Conservation (phyloP, 1,140 invertebrate species). For the Macrostomum lignano region DNA sequence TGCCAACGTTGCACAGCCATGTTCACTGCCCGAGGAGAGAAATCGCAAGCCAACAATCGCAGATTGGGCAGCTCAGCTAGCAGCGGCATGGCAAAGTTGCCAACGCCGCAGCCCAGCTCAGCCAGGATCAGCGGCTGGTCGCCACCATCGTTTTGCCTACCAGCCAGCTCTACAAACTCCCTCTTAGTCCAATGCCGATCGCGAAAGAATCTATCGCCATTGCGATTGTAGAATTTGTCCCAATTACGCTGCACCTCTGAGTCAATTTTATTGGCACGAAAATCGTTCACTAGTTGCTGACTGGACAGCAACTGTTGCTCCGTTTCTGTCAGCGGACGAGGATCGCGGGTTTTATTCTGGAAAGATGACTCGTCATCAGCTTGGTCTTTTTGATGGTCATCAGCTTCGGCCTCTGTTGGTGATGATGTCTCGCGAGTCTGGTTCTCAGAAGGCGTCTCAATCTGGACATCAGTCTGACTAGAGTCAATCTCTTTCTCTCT, state of each 20-base stretch:
- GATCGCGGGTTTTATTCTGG: not conserved
- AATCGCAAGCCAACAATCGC: slow-evolving; percentile 65
- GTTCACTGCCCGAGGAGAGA: slow-evolving; percentile 60
- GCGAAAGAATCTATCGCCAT: slow-evolving; percentile 51
- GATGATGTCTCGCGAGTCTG: not conserved
- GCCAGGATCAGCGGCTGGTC: slow-evolving; percentile 33
- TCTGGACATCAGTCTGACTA: too few relatives aligned
- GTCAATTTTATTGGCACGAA: slow-evolving; percentile 53
- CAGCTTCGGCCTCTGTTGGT: not conserved
- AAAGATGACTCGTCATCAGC: not conserved
- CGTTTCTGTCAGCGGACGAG: not conserved
- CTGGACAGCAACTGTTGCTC: not conserved
- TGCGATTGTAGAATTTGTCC: slow-evolving; percentile 86
- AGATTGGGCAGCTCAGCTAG: slow-evolving; percentile 42
- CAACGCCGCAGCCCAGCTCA: slow-evolving; percentile 84
- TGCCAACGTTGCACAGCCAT: too few relatives aligned
- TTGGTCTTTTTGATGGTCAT: not conserved
- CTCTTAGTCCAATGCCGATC: slow-evolving; percentile 81
- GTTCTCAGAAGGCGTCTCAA: not conserved
- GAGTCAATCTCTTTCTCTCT: too few relatives aligned
- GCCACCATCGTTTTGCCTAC: too few relatives aligned
- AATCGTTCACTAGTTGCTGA: slow-evolving; percentile 34
- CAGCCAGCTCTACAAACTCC: slow-evolving; percentile 58
- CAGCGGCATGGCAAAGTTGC: slow-evolving; percentile 76
- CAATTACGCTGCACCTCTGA: slow-evolving; percentile 61